phyloP scores from a whole-genome alignment of 2,797 vertebrate species.

The Chaetophractus vellerosus region DNA sequence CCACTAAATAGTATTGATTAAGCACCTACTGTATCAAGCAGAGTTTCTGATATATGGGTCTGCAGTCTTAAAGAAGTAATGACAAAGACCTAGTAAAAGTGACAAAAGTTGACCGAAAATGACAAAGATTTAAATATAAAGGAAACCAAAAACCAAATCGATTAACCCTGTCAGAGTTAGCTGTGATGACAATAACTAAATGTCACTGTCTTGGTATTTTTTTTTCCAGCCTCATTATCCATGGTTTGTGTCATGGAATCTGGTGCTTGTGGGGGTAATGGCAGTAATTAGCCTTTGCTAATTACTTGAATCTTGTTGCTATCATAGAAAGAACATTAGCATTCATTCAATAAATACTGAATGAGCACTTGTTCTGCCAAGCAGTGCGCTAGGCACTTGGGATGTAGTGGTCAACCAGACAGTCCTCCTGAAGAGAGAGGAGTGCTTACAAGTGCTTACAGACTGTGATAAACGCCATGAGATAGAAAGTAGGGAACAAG shows the following conservation, averaged over 20 bases:
- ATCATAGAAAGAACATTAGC: background rate
- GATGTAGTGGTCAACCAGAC: background rate
- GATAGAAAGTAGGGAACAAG: too few relatives aligned
- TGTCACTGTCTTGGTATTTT: background rate
- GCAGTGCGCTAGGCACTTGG: background rate
- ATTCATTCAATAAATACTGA: background rate
- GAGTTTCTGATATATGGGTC: background rate
- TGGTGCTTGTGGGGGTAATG: background rate
- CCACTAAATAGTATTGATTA: background rate
- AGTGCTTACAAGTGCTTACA: background rate
- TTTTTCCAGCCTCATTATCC: background rate
- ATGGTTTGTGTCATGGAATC: background rate
- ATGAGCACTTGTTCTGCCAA: background rate
- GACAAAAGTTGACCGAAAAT: slow-evolving; percentile 1
- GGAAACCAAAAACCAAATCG: background rate
- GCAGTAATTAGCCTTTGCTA: background rate
- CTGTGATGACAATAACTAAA: background rate
- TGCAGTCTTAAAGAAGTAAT: background rate
- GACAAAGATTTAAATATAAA: slow-evolving; percentile 11
- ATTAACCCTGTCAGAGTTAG: background rate
- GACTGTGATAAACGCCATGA: too few relatives aligned
- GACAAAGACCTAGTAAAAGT: background rate
- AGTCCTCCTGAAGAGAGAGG: background rate
- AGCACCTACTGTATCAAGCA: background rate
- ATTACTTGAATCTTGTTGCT: background rate